These are phyloP conservation scores for Virgularia gustaviana DNA, from an alignment of 92 coral and sea anemone species.

Conservation along the genomic window DNA sequence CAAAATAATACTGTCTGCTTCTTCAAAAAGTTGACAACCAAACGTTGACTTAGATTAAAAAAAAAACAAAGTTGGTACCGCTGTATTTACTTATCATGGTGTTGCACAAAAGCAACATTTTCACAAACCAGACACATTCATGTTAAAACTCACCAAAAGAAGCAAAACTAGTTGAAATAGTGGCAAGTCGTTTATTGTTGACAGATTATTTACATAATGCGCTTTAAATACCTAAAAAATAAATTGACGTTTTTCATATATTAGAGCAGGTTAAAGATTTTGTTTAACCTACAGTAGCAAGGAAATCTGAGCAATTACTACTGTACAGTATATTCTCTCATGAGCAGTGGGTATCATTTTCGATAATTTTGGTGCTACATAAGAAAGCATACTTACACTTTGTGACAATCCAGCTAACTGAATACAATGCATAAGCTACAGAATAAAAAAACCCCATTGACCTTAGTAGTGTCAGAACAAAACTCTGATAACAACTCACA, in stretches of 20 bases:
- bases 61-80: not conserved
- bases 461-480: not conserved
- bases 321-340: too few species aligned
- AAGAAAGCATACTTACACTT: slow-evolving; percentile 63
- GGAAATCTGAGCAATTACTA: too few species aligned
- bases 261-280: too few species aligned
- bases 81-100: not conserved
- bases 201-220: slow-evolving; percentile 79
- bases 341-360: too few species aligned
- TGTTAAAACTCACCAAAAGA: slow-evolving; percentile 59
- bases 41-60: slow-evolving; percentile 58
- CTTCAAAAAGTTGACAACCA: slow-evolving; percentile 76
- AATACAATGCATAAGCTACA: slow-evolving; percentile 90
- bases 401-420: slow-evolving; percentile 85
- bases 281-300: too few species aligned
- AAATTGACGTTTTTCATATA: too few species aligned
- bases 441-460: not conserved
- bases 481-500: not conserved
- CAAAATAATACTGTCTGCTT: slow-evolving; percentile 73
- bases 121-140: not conserved
- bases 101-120: not conserved
- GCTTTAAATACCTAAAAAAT: slow-evolving; percentile 78
- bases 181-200: slow-evolving; percentile 65
- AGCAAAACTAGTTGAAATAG: slow-evolving; percentile 78
- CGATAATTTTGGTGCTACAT: not conserved